These are phyloP conservation scores for Drosophila malerkotliana DNA, from an alignment of 1,140 invertebrate species.

Conservation along the genomic window DNA sequence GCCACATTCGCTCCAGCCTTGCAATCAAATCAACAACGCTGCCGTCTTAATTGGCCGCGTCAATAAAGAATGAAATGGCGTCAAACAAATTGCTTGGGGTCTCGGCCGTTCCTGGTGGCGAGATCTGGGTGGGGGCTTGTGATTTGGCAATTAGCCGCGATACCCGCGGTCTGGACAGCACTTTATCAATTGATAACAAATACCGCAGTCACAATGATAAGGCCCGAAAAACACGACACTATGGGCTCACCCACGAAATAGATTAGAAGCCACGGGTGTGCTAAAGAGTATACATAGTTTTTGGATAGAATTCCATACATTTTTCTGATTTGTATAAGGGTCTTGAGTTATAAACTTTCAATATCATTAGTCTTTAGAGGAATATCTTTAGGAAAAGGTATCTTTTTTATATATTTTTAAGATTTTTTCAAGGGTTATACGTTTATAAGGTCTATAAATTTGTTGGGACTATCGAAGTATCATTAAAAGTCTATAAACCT, in stretches of 20 bases:
- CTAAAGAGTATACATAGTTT: neutral
- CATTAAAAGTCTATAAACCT: no score
- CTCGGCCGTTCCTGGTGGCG: neutral
- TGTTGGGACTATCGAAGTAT: no score
- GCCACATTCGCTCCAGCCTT: conserved; percentile 27
- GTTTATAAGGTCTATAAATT: no score
- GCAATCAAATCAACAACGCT: conserved; percentile 44
- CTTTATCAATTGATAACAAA: conserved; percentile 50
- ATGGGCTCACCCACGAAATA: conserved; percentile 13
- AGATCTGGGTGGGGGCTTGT: conserved; percentile 24
- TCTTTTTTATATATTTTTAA: no score
- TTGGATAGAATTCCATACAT: no score
- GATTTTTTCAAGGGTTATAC: no score
- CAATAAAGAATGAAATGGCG: conserved; percentile 60
- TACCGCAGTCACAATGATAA: conserved; percentile 39
- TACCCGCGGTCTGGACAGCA: conserved; percentile 21
- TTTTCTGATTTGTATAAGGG: no score
- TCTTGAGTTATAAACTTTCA: no score
- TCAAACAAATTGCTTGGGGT: conserved; percentile 50
- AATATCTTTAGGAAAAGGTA: no score
- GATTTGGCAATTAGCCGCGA: conserved; percentile 43
- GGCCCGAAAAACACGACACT: conserved; percentile 8
- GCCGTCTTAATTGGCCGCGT: conserved; percentile 41
- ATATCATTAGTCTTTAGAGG: no score
- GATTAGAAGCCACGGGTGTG: conserved; percentile 15